phyloP scores from a whole-genome alignment of 2,888 invertebrate genomes.

The Archips xylosteana region DNA sequence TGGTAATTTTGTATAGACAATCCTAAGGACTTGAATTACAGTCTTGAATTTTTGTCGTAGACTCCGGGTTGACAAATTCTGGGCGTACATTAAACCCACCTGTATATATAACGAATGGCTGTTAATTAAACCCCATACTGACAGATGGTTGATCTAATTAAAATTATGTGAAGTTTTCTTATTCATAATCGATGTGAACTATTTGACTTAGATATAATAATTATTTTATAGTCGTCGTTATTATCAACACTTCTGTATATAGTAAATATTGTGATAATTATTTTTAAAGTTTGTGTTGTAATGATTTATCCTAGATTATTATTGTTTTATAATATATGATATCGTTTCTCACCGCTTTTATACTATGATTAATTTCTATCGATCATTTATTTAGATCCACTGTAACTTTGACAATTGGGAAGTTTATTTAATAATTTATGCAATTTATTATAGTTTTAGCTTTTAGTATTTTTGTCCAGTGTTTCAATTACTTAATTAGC shows the following conservation, averaged over 20 bases:
- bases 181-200: conserved; percentile 45
- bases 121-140: conserved; percentile 20
- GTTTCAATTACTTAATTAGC: conserved; percentile 30
- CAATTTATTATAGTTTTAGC: conserved; percentile 6
- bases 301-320: conserved; percentile 38
- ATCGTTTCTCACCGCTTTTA: conserved; percentile 39
- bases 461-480: conserved; percentile 29
- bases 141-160: conserved; percentile 30
- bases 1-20: no score
- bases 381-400: conserved; percentile 10
- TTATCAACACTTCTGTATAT: conserved; percentile 43
- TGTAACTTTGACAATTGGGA: conserved; percentile 30
- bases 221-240: conserved; percentile 43
- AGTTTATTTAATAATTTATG: conserved; percentile 26
- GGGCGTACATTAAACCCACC: no score
- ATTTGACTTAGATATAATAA: conserved; percentile 34
- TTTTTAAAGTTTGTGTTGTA: conserved; percentile 37
- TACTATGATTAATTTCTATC: conserved; percentile 24
- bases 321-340: conserved; percentile 24
- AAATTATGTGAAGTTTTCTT: conserved; percentile 35
- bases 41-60: no score
- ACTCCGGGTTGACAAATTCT: no score
- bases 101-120: conserved; percentile 18
- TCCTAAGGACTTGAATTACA: no score
- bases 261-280: conserved; percentile 42